phyloP scores from a whole-genome alignment of 2,113 vertebrate species.

The Bubo bubo region DNA sequence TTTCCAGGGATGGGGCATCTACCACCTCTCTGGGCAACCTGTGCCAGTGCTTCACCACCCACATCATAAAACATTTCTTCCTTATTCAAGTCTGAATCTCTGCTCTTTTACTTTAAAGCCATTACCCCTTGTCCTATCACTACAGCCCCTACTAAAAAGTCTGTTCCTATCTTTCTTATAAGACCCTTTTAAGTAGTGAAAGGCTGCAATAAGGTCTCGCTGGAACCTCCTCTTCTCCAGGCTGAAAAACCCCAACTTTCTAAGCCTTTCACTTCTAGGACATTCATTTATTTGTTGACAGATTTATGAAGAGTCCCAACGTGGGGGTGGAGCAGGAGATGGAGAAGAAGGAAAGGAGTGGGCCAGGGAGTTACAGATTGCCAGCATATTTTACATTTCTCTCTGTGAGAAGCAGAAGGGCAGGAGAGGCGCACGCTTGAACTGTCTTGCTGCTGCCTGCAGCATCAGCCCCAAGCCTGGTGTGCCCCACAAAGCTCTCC shows the following conservation, averaged over 20 bases:
- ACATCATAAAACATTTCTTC: fast-evolving
- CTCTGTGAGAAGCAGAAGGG: neutral
- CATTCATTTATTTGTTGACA: neutral
- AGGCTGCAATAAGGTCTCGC: neutral
- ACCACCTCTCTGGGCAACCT: too few species aligned
- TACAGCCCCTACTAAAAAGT: neutral
- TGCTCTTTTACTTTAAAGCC: neutral
- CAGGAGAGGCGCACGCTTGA: neutral
- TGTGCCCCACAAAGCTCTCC: neutral
- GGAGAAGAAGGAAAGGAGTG: neutral
- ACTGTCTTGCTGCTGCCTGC: neutral
- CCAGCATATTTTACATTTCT: neutral
- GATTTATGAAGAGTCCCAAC: neutral
- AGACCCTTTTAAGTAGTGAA: fast-evolving
- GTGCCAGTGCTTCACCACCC: neutral
- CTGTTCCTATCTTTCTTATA: neutral
- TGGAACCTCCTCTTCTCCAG: neutral
- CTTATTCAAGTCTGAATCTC: fast-evolving
- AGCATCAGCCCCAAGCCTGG: neutral
- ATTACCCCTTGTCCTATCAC: fast-evolving
- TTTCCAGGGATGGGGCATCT: neutral
- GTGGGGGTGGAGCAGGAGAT: neutral
- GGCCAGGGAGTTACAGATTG: neutral
- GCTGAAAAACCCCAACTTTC: neutral
- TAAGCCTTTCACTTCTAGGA: neutral